Percentiles rank a stretch among this genome's conserved stretches.
These are phyloP conservation scores for Cryptomyrus ogoouensis DNA, from an alignment of 2,113 vertebrate species.

Conservation along the genomic window DNA sequence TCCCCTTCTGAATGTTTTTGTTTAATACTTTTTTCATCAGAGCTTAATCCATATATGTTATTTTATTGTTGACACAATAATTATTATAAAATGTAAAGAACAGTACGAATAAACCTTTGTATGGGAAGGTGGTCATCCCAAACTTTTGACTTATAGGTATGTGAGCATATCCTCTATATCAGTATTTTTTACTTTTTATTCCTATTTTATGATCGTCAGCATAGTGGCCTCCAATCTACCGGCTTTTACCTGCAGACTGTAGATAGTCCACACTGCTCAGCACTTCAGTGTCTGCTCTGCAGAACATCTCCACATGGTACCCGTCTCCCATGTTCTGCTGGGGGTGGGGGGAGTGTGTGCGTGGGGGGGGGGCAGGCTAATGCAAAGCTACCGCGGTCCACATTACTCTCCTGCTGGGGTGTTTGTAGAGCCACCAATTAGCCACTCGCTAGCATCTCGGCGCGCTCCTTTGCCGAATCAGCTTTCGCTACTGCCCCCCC, in stretches of 20 bases:
- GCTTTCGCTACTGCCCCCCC: not conserved
- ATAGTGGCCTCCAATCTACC: not conserved
- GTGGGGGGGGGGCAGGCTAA: not conserved
- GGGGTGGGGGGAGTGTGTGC: too few relatives aligned
- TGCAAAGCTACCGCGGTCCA: not conserved
- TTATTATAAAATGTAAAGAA: too few relatives aligned
- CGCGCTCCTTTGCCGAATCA: not conserved
- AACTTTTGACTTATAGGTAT: not conserved
- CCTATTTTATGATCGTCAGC: not conserved
- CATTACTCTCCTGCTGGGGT: not conserved
- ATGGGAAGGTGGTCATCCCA: too few relatives aligned
- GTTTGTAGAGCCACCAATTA: not conserved
- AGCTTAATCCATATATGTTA: too few relatives aligned
- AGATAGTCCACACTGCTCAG: not conserved
- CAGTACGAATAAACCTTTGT: too few relatives aligned
- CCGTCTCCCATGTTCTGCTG: not conserved
- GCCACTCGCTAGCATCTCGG: not conserved
- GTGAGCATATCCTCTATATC: not conserved
- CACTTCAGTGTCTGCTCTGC: not conserved
- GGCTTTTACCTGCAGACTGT: not conserved
- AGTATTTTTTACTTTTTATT: not conserved
- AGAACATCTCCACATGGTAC: not conserved
- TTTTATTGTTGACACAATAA: too few relatives aligned
- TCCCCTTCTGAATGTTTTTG: too few relatives aligned
- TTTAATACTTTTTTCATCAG: too few relatives aligned